A percentile compares a stretch with the other conserved stretches of the same genome.
phyloP scores from a whole-genome alignment of 2,888 invertebrate genomes.

The Euplagia quadripunctaria region DNA sequence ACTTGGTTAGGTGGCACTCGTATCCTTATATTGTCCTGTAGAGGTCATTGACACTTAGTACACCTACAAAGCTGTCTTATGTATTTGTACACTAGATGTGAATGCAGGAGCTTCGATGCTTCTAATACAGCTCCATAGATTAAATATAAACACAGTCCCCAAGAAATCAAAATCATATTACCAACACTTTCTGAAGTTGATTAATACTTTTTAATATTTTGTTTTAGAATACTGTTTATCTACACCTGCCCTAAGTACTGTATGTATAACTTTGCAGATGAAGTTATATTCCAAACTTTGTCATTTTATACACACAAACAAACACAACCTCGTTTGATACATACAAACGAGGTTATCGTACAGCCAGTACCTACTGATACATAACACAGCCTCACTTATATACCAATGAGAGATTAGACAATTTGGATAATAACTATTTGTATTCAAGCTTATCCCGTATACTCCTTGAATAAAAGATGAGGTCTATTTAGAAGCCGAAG shows the following conservation, averaged over 20 bases:
- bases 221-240: no score
- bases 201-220: neutral
- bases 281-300: neutral
- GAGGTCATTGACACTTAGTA: constrained; percentile 47
- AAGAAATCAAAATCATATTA: no score
- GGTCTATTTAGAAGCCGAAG: neutral
- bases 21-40: constrained; percentile 32
- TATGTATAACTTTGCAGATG: neutral
- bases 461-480: neutral
- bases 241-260: neutral
- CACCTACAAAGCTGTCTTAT: neutral
- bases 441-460: neutral
- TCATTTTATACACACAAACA: neutral
- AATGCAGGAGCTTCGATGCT: neutral
- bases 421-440: neutral
- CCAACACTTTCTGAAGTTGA: neutral
- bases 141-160: neutral
- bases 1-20: constrained; percentile 24
- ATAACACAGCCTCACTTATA: neutral
- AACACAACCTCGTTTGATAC: no score
- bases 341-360: neutral
- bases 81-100: constrained; percentile 9
- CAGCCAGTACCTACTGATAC: neutral
- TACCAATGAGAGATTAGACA: neutral
- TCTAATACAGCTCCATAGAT: neutral